Conservation (phyloP, 2,888 invertebrate species). For the Drosophila fulvimacula region DNA sequence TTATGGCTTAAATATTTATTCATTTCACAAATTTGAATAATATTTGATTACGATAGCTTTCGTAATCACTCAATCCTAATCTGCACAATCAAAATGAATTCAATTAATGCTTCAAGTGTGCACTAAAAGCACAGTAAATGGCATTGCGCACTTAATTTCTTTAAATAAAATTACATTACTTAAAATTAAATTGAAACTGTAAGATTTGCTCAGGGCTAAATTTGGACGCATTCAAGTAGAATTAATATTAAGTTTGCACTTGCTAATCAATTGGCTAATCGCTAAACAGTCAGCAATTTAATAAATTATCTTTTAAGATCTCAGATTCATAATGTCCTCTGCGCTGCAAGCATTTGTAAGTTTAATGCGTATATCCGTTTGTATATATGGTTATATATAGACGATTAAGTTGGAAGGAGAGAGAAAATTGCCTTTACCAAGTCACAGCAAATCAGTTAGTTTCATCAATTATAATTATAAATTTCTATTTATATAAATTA, state of each 20-base stretch:
- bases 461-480: too few species aligned
- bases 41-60: neutral
- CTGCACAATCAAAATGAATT: neutral
- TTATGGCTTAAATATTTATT: neutral
- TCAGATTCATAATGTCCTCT: too few species aligned
- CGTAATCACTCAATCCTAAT: neutral
- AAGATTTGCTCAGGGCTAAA: neutral
- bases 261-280: neutral
- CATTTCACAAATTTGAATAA: neutral
- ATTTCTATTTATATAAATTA: too few species aligned
- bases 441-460: too few species aligned
- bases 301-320: neutral
- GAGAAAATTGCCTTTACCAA: too few species aligned
- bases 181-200: slow-evolving; percentile 37
- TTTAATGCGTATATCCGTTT: too few species aligned
- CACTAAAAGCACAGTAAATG: neutral
- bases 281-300: neutral
- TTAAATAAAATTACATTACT: neutral
- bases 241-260: slow-evolving; percentile 14
- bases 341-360: too few species aligned
- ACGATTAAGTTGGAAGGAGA: too few species aligned
- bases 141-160: neutral
- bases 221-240: neutral
- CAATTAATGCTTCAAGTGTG: neutral
- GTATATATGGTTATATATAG: too few species aligned